These are phyloP conservation scores for Aythya baeri DNA, from an alignment of 2,113 vertebrate species.

Conservation along the genomic window DNA sequence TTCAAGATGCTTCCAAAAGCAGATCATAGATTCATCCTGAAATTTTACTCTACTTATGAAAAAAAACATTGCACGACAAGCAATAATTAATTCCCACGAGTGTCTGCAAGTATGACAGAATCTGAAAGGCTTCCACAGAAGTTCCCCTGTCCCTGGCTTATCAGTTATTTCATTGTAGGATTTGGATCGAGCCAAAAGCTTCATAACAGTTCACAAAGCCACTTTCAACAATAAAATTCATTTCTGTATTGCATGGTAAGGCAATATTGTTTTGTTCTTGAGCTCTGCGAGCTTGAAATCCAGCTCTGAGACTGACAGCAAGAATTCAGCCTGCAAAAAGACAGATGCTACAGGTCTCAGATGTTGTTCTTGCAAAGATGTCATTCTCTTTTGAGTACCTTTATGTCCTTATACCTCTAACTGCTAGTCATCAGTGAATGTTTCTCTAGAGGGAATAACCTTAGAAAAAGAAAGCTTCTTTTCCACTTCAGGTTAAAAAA, in stretches of 20 bases:
- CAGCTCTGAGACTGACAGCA: not conserved
- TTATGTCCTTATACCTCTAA: not conserved
- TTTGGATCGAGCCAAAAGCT: not conserved
- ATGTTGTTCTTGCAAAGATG: not conserved
- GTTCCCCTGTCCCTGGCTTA: not conserved
- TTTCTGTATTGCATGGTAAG: not conserved
- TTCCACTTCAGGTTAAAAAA: not conserved
- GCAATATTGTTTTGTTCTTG: not conserved
- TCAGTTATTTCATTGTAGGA: not conserved
- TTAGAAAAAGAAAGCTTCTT: not conserved
- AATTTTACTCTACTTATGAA: not conserved
- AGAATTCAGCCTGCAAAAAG: not conserved
- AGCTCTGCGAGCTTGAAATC: not conserved
- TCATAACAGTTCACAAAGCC: not conserved
- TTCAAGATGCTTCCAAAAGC: not conserved
- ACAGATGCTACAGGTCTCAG: not conserved
- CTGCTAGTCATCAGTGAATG: not conserved
- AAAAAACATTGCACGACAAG: not conserved
- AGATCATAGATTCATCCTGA: not conserved
- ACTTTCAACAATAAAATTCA: not conserved
- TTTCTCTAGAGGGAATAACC: not conserved
- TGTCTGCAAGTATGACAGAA: not conserved
- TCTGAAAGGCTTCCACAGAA: not conserved
- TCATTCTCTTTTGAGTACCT: not conserved
- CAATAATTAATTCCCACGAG: not conserved